Base-by-base conservation (phyloP, 2,888 invertebrate genomes). In the Megastigmus dorsalis region DNA sequence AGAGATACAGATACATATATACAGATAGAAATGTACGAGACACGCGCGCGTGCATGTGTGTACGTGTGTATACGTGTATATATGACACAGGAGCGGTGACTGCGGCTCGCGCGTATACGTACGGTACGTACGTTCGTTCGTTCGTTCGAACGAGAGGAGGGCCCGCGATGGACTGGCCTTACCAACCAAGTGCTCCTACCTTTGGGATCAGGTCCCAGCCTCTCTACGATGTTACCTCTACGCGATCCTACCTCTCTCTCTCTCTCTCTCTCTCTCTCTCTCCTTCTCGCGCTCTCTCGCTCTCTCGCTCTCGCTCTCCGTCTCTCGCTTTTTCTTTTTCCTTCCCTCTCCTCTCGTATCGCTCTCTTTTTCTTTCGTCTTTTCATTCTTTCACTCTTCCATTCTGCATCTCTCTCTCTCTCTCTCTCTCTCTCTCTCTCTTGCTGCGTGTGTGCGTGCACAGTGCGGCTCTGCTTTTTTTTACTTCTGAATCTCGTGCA, bases 151-250 rank as follows among this genome's bases (percentile, higher is more conserved):
- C 85, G 86, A 84, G 85, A 86, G 84, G 86, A 87, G 85, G 86
- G 83, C 84, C 85, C 84, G 85, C 86, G 86, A 87, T 86, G 87
- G 87, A 88, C 87, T 88, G 87, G 85, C 82, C 84, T 84, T 69
- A 69, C 76, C 77, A 59, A 74, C 80, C 80, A 79, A 82, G 83
- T 80, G 83, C 85, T 84, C 87, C 86, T 86, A 84, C 86, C 87
- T 87, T 87, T 87, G 82, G 84, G 85, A 86, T 85, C 87, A 81
- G 83, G 85, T 85, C 85, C 83, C 86, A 84, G 85, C 85, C 85
- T 84, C 86, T 83, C 84, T 84, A 83, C 83, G 83, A 84, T 83
- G 81, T 80, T 84, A 82, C 84, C 83, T 84, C 81, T 79, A 78
- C 80, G 77, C 80, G 74, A 70, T 79, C 79, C 81, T 80, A 79